Conservation (phyloP, 2,797 vertebrate genomes). For the Fringilla coelebs region DNA sequence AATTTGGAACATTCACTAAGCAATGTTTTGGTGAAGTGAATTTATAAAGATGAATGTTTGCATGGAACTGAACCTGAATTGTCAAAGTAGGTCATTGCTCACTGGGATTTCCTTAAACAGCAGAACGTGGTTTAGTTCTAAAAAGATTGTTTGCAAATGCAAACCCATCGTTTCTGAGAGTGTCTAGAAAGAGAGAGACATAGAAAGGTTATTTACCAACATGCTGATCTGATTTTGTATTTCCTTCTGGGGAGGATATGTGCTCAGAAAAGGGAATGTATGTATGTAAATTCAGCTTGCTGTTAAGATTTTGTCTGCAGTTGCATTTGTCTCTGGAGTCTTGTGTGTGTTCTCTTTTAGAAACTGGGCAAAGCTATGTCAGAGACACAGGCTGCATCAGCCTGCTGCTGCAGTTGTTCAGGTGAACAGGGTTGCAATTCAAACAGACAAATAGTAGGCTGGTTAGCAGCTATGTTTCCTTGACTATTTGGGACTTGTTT, state of each 20-base stretch:
- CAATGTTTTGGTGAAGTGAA: not conserved
- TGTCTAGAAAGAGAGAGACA: not conserved
- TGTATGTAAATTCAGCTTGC: not conserved
- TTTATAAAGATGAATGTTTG: not conserved
- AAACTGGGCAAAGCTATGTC: constrained; percentile 84
- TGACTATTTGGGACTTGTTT: not conserved
- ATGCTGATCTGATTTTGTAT: not conserved
- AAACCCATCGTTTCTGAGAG: not conserved
- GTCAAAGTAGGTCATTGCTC: not conserved
- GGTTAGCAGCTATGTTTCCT: not conserved
- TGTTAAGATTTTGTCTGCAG: not conserved
- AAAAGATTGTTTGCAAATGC: not conserved
- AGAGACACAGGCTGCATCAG: constrained; percentile 87
- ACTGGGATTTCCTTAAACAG: not conserved
- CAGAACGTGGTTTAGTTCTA: not conserved
- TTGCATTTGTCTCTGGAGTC: not conserved
- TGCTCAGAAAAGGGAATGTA: not conserved
- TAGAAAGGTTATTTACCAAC: not conserved
- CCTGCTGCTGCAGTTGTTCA: constrained; percentile 86
- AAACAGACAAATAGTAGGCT: not conserved
- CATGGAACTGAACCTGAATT: not conserved
- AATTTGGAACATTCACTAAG: not conserved
- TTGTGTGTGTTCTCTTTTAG: constrained; percentile 67
- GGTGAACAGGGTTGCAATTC: constrained; percentile 68
- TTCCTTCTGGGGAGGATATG: not conserved